Conservation (phyloP, 2,888 invertebrate genomes). For the Nephrotoma flavescens region DNA sequence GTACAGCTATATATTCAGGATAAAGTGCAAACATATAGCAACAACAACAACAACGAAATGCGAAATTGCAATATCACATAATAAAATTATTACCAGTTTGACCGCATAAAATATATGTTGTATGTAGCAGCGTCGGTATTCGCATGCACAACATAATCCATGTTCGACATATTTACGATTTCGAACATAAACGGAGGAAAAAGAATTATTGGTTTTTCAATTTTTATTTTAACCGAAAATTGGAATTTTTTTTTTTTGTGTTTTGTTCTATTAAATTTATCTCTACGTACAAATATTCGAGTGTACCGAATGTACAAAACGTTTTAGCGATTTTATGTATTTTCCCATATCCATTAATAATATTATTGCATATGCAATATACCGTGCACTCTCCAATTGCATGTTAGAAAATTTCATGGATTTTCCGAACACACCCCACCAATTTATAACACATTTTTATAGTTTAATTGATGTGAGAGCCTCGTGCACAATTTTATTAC, state of each 20-base stretch:
- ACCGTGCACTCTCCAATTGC: not conserved
- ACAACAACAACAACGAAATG: not conserved
- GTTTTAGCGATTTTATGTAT: not conserved
- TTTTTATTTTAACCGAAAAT: not conserved
- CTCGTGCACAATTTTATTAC: not conserved
- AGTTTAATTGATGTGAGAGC: not conserved
- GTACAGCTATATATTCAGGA: not conserved
- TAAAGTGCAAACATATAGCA: not conserved
- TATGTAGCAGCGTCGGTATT: not conserved
- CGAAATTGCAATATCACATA: constrained; percentile 1
- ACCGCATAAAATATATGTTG: not conserved
- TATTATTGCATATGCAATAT: not conserved
- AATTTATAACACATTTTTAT: not conserved
- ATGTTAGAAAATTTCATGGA: not conserved
- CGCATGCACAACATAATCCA: not conserved
- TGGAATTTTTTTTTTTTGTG: not conserved
- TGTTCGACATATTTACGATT: constrained; percentile 4
- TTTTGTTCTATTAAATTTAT: not conserved
- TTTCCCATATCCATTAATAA: not conserved
- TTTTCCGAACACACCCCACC: not conserved
- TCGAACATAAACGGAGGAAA: not conserved
- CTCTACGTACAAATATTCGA: not conserved
- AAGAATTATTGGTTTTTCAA: not conserved
- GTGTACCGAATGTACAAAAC: not conserved
- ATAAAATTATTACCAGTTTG: constrained; percentile 2